Base-by-base conservation (phyloP, 2,797 vertebrate species). In the Pterois miles region DNA sequence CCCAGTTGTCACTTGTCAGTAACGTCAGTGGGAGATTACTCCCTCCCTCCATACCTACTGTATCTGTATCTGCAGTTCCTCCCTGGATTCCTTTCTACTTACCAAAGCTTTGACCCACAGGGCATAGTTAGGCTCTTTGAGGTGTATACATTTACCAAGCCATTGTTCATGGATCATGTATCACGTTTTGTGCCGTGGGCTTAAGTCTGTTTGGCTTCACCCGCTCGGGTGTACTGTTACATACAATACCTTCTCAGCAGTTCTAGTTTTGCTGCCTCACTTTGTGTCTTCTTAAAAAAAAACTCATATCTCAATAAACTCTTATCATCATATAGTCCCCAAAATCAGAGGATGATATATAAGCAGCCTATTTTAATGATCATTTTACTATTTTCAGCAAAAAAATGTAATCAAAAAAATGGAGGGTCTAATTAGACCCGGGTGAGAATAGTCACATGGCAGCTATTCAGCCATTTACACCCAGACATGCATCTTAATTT, bases 71-170 rank as follows among this genome's bases (percentile, higher is more conserved):
- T 65, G 34, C 31, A 60, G 11, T 76, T 74, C 72, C 54, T 64
- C 64, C 58, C 48, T 31, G 53, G 57, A 77, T 82, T 84, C 66
- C 72, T 68, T 68, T 86, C 57, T 40, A 76, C 25, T 86, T 48
- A 80, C 73, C 23, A 34, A 59, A 65, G 74, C 36, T 76, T 74
- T 82, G 66, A 75, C 48, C 81, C 27, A 2, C 27, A 4, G 73
- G 88, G 58, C 65, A 75, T 16, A 23, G 52, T 40, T 66, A n/a
- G 84, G 68, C 80, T 82, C 74, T 74, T 57, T 63, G 57, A 83
- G 78, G 76, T 87, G 59, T 78, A 77, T 82, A 81, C n/a, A 38
- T 83, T 90, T 90, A 84, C 80, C 4, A 40, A 70, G 62, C 58
- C 46, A 71, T 74, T 85, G 75, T 86, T 86, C 74, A 59, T 70